Percentiles rank a stretch among this genome's conserved stretches.
These are phyloP conservation scores for Bursaphelenchus mucronatus DNA, from an alignment of 1,140 invertebrate species.

Conservation along the genomic window DNA sequence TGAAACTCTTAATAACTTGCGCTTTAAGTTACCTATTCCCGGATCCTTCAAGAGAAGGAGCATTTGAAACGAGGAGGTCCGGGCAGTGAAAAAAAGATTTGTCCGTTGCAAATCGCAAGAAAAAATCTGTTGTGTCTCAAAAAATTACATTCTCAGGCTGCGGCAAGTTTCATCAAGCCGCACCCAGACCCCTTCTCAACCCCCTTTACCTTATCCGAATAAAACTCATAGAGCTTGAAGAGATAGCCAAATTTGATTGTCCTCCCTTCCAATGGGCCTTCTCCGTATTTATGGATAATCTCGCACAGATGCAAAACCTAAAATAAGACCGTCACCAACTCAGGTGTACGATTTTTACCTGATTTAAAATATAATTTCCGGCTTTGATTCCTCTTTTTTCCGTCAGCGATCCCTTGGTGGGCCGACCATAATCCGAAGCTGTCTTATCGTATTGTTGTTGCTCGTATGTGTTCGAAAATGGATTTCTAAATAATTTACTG, in stretches of 20 bases:
- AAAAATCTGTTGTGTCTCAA: too few species aligned
- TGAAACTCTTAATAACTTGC: too few species aligned
- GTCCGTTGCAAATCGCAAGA: too few species aligned
- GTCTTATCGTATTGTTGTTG: background rate
- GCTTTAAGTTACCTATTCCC: too few species aligned
- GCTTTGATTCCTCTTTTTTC: slow-evolving; percentile 10
- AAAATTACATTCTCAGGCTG: too few species aligned
- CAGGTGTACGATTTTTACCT: background rate
- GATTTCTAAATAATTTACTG: slow-evolving; percentile 3
- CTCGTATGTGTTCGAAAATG: slow-evolving; percentile 7
- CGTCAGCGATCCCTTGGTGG: slow-evolving; percentile 7
- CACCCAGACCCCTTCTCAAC: too few species aligned
- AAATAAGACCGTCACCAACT: background rate
- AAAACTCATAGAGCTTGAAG: slow-evolving; percentile 2
- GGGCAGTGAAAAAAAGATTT: too few species aligned
- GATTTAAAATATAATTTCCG: slow-evolving; percentile 12
- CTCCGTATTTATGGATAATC: slow-evolving; percentile 12
- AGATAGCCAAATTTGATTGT: slow-evolving; percentile 8
- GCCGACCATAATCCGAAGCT: slow-evolving; percentile 9
- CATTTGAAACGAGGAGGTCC: too few species aligned
- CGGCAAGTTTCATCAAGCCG: too few species aligned
- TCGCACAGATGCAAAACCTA: slow-evolving; percentile 4
- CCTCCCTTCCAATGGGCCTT: slow-evolving; percentile 1
- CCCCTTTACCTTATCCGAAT: slow-evolving; percentile 1
- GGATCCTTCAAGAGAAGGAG: too few species aligned